phyloP scores from a whole-genome alignment of 2,797 vertebrate genomes.

The Triplophysa bombifrons region DNA sequence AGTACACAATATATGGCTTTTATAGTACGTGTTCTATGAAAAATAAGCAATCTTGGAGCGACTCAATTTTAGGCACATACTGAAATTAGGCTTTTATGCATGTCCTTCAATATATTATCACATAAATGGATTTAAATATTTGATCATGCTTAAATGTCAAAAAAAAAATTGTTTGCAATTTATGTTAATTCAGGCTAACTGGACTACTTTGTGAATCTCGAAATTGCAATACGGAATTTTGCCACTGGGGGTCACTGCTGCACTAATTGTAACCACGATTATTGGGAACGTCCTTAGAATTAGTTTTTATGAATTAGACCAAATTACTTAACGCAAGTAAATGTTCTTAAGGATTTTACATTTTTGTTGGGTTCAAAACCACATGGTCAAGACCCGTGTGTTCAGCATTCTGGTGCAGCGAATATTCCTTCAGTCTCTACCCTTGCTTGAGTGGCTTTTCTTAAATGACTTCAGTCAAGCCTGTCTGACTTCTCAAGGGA shows the following conservation, averaged over 20 bases:
- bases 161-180: too few relatives aligned
- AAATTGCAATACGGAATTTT: not conserved
- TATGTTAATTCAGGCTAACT: too few relatives aligned
- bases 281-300: not conserved
- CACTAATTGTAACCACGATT: not conserved
- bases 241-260: conserved; percentile 18
- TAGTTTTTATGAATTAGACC: too few relatives aligned
- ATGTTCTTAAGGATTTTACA: not conserved
- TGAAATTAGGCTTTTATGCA: too few relatives aligned
- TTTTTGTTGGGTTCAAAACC: not conserved
- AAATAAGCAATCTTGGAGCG: too few relatives aligned
- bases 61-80: too few relatives aligned
- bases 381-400: not conserved
- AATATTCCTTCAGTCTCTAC: not conserved
- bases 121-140: too few relatives aligned
- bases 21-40: too few relatives aligned
- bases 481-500: not conserved
- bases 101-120: too few relatives aligned
- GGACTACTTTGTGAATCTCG: not conserved
- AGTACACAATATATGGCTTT: too few relatives aligned
- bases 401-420: not conserved
- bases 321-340: not conserved
- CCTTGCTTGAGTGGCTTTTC: not conserved
- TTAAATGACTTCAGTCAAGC: not conserved
- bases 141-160: too few relatives aligned